These are phyloP conservation scores for Fragum whitleyi DNA, from an alignment of 2,888 invertebrate species.

Conservation along the genomic window DNA sequence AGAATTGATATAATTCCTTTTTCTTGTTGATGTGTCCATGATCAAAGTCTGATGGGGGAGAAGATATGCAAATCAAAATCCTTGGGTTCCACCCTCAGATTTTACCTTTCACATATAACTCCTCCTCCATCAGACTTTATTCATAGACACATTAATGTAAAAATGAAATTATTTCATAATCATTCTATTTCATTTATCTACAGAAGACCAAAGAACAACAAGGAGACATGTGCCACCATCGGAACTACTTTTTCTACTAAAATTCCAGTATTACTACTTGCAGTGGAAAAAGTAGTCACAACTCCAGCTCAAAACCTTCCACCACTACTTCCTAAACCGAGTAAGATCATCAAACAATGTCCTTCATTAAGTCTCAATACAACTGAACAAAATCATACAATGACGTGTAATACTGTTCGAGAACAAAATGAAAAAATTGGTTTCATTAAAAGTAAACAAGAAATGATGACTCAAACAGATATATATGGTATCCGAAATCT, in stretches of 20 bases:
- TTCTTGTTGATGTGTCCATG: too few species aligned
- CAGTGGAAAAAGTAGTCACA: constrained; percentile 22
- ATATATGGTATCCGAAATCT: constrained; percentile 62
- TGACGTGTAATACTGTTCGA: not conserved
- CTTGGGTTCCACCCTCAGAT: too few species aligned
- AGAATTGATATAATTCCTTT: too few species aligned
- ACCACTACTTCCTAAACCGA: constrained; percentile 36
- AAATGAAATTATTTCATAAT: too few species aligned
- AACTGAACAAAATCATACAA: not conserved
- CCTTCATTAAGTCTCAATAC: not conserved
- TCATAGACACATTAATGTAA: too few species aligned
- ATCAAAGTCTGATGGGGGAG: too few species aligned
- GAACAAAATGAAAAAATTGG: not conserved
- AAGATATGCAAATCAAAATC: too few species aligned
- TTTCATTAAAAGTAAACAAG: constrained; percentile 34
- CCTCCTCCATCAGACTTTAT: too few species aligned
- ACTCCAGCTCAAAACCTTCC: constrained; percentile 4
- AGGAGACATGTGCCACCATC: not conserved
- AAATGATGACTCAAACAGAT: constrained; percentile 64
- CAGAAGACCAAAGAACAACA: not conserved
- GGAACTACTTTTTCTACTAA: not conserved
- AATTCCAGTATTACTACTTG: constrained; percentile 25
- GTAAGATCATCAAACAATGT: not conserved
- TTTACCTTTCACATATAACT: too few species aligned
- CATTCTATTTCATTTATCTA: too few species aligned